phyloP scores from a whole-genome alignment of 1,140 invertebrate species.

The Chionoecetes opilio region DNA sequence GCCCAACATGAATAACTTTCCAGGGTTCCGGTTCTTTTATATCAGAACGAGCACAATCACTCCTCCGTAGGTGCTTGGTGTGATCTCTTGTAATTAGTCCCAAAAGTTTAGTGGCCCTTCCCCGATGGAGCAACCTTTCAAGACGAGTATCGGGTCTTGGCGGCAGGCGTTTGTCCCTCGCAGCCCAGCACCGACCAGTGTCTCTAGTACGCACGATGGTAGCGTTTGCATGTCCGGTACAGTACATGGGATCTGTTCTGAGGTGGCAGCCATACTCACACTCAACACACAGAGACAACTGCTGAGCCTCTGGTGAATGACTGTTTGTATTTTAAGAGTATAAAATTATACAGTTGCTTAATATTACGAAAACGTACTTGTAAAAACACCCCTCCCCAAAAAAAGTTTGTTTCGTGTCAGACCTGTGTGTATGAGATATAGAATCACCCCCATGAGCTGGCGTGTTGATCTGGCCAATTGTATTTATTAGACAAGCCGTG shows the following conservation, averaged over 20 bases:
- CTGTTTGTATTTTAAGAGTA: conserved; percentile 66
- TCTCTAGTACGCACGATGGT: conserved; percentile 67
- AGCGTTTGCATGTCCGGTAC: conserved; percentile 49
- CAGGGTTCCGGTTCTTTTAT: conserved; percentile 36
- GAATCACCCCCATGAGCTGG: conserved; percentile 39
- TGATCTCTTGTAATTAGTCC: neutral
- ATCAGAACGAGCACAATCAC: conserved; percentile 50
- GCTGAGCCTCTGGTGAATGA: conserved; percentile 60
- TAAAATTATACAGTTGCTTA: conserved; percentile 62
- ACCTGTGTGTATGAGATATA: conserved; percentile 66
- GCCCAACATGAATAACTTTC: conserved; percentile 21
- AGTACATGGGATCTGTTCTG: conserved; percentile 44
- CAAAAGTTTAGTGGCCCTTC: neutral
- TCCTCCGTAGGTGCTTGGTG: conserved; percentile 48
- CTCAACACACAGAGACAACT: conserved; percentile 55
- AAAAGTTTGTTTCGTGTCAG: conserved; percentile 65
- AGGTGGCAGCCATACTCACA: conserved; percentile 62
- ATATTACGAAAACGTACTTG: conserved; percentile 64
- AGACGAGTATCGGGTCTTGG: conserved; percentile 53
- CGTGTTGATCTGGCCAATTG: conserved; percentile 42
- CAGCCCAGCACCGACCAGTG: conserved; percentile 44
- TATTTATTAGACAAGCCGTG: conserved; percentile 44
- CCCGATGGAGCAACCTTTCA: neutral
- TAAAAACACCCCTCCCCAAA: conserved; percentile 22
- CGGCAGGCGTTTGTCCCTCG: conserved; percentile 34